Percentiles rank a stretch among this genome's conserved stretches.
Evolutionary conservation across 2,797 vertebrate species (phyloP).

Genomic region (Vespertilio murinus): DNA sequence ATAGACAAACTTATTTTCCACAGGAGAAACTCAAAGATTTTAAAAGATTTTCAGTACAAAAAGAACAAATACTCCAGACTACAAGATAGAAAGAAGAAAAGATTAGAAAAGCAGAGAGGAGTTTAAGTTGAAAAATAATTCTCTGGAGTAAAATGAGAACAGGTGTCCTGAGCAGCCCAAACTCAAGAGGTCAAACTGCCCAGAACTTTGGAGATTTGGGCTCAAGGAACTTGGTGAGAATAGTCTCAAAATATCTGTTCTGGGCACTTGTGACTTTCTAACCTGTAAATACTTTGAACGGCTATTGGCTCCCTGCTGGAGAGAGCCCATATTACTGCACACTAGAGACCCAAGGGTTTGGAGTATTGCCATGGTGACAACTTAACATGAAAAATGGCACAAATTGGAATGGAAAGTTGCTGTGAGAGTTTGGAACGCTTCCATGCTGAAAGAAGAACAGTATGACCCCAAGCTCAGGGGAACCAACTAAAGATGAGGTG

Average conservation of each 20-base stretch:
- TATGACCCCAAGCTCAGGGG: neutral
- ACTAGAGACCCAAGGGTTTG: neutral
- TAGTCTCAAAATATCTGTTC: neutral
- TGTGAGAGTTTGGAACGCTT: neutral
- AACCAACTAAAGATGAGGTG: neutral
- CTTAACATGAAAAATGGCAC: neutral
- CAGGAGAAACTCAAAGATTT: slow-evolving; percentile 5
- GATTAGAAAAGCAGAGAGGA: neutral
- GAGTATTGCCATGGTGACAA: neutral
- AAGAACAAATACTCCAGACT: slow-evolving; percentile 12
- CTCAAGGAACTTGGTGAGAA: neutral
- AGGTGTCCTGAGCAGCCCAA: neutral
- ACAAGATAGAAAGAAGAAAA: neutral
- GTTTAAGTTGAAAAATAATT: slow-evolving; percentile 12
- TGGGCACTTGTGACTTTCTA: slow-evolving; percentile 4
- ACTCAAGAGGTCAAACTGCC: slow-evolving; percentile 21
- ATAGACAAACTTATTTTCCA: slow-evolving; percentile 9
- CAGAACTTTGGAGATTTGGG: neutral
- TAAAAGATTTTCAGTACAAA: slow-evolving; percentile 26
- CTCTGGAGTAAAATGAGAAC: neutral
- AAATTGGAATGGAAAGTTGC: neutral
- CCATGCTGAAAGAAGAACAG: neutral
- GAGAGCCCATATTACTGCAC: neutral
- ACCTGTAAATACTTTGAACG: slow-evolving; percentile 33
- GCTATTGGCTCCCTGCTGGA: slow-evolving; percentile 4